Conservation (phyloP, 92 coral and sea anemone species). For the Heliopora coerulea region DNA sequence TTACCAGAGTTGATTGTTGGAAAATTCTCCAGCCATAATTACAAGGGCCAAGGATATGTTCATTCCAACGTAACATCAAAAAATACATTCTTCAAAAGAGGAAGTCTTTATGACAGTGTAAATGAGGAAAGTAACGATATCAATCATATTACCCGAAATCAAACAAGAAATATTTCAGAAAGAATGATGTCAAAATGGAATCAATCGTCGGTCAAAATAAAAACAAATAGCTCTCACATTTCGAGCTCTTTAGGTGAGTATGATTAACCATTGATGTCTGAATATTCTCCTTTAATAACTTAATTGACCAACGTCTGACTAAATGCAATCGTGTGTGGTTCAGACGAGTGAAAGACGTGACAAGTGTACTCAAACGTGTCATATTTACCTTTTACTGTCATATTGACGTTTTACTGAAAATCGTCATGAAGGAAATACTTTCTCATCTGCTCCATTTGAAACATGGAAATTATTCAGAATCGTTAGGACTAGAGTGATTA, state of each 20-base stretch:
- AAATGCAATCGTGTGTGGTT: neutral
- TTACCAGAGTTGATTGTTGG: too few relatives aligned
- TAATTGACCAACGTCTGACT: neutral
- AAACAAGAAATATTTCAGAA: neutral
- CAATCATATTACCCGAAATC: neutral
- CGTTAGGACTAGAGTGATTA: too few relatives aligned
- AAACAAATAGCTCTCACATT: neutral
- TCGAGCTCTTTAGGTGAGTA: conserved; percentile 15
- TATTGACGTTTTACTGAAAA: too few relatives aligned
- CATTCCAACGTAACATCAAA: neutral
- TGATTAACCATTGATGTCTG: neutral
- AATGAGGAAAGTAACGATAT: neutral
- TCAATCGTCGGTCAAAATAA: neutral
- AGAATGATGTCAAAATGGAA: neutral
- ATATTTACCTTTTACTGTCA: too few relatives aligned
- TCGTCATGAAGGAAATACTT: too few relatives aligned
- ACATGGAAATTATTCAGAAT: too few relatives aligned
- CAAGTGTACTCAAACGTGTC: too few relatives aligned
- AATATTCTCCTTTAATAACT: neutral
- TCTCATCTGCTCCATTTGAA: too few relatives aligned
- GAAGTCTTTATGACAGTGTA: neutral
- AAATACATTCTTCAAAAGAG: neutral
- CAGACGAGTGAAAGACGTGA: too few relatives aligned
- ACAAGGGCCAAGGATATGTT: neutral
- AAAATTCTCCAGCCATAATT: too few relatives aligned